Evolutionary conservation across 2,888 invertebrate genomes (phyloP).

Genomic region (Tholera decimalis): DNA sequence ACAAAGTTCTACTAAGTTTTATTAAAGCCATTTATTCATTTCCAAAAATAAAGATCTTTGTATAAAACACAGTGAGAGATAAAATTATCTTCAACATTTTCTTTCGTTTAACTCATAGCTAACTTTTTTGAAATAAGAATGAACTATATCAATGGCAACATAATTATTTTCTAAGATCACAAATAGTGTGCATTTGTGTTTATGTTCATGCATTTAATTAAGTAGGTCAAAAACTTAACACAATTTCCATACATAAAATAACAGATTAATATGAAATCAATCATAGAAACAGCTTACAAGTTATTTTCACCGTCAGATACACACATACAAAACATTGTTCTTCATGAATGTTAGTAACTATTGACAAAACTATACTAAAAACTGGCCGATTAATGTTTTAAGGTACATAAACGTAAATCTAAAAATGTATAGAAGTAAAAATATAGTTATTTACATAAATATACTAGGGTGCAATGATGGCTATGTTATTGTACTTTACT

Average conservation of each 20-base stretch:
- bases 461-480: slow-evolving; percentile 54
- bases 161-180: slow-evolving; percentile 2
- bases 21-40: no score
- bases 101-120: not conserved
- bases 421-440: slow-evolving; percentile 52
- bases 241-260: not conserved
- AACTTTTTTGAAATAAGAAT: slow-evolving; percentile 9
- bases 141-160: slow-evolving; percentile 40
- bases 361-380: slow-evolving; percentile 27
- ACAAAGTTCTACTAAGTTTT: no score
- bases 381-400: slow-evolving; percentile 42
- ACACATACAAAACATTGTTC: not conserved
- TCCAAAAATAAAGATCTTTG: no score
- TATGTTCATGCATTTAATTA: slow-evolving; percentile 4
- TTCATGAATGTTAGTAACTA: slow-evolving; percentile 1
- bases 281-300: not conserved
- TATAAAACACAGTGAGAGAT: no score
- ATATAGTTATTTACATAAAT: slow-evolving; percentile 66
- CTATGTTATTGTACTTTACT: slow-evolving; percentile 44
- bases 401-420: slow-evolving; percentile 29
- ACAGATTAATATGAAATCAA: not conserved
- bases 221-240: not conserved
- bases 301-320: not conserved
- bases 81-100: not conserved
- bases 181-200: slow-evolving; percentile 13